Percentiles rank a stretch among this genome's conserved stretches.
These are phyloP conservation scores for Ochropleura plecta DNA, from an alignment of 2,888 invertebrate species.

Conservation along the genomic window DNA sequence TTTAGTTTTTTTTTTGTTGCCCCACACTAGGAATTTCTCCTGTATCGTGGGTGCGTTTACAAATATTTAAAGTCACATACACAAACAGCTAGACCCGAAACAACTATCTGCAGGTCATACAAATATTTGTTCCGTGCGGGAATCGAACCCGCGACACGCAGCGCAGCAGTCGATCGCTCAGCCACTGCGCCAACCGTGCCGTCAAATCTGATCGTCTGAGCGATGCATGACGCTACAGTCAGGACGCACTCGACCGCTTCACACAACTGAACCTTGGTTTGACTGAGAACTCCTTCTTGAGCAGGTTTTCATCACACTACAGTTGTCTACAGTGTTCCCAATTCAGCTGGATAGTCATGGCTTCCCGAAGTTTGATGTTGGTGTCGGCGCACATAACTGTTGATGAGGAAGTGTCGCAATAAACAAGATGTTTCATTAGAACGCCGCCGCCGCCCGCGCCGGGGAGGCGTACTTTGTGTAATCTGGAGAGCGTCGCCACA, in stretches of 20 bases:
- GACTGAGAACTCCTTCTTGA: not conserved
- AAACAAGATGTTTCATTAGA: not conserved
- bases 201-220: no score
- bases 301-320: conserved; percentile 4
- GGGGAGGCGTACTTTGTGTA: conserved; percentile 1
- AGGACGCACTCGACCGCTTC: not conserved
- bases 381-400: not conserved
- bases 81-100: no score
- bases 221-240: not conserved
- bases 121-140: no score
- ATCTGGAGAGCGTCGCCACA: conserved; percentile 12
- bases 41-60: no score
- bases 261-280: not conserved
- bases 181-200: no score
- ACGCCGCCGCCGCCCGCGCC: not conserved
- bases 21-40: no score
- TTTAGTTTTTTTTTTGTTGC: no score
- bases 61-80: no score
- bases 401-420: not conserved
- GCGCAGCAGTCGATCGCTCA: no score
- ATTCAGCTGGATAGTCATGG: not conserved
- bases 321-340: not conserved
- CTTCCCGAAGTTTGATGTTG: conserved; percentile 4
- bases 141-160: no score
- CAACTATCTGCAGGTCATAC: no score